Conservation (phyloP, 2,113 vertebrate species). For the Oncorhynchus keta region DNA sequence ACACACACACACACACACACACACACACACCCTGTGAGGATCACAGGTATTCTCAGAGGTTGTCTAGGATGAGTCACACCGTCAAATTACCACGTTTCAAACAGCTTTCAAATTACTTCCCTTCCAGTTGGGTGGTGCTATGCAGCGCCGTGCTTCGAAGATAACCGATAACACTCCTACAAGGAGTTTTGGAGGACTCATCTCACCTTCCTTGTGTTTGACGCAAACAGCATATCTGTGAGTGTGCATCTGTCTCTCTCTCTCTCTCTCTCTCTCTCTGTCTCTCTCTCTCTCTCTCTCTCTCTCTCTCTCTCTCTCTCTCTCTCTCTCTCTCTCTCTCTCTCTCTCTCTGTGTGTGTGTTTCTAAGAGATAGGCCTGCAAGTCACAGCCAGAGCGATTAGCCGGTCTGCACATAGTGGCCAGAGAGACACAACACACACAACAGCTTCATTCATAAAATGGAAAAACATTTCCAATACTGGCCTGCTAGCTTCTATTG, state of each 20-base stretch:
- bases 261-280: too few species aligned
- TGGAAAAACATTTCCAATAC: not conserved
- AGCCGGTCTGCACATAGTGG: slow-evolving; percentile 5
- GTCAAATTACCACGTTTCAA: slow-evolving; percentile 78
- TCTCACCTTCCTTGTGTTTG: slow-evolving; percentile 56
- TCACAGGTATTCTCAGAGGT: slow-evolving; percentile 76
- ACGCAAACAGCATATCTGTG: slow-evolving; percentile 24
- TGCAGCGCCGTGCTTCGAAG: slow-evolving; percentile 50
- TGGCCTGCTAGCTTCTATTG: not conserved
- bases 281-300: too few species aligned
- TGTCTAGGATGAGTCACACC: slow-evolving; percentile 79
- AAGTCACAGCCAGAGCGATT: not conserved
- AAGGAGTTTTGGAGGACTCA: slow-evolving; percentile 76
- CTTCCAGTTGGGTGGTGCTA: slow-evolving; percentile 68
- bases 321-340: too few species aligned
- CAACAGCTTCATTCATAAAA: not conserved
- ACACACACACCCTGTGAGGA: slow-evolving; percentile 66
- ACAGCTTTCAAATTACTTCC: slow-evolving; percentile 78
- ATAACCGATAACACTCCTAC: slow-evolving; percentile 79
- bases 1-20: too few species aligned
- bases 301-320: too few species aligned
- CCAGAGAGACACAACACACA: not conserved
- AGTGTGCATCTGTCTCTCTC: not conserved
- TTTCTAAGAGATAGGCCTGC: slow-evolving; percentile 17
- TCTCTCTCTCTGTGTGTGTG: slow-evolving; percentile 10